Percentiles rank a stretch among this genome's conserved stretches.
phyloP scores from a whole-genome alignment of 64 coral and sea anemone species.

The Pocillopora verrucosa region DNA sequence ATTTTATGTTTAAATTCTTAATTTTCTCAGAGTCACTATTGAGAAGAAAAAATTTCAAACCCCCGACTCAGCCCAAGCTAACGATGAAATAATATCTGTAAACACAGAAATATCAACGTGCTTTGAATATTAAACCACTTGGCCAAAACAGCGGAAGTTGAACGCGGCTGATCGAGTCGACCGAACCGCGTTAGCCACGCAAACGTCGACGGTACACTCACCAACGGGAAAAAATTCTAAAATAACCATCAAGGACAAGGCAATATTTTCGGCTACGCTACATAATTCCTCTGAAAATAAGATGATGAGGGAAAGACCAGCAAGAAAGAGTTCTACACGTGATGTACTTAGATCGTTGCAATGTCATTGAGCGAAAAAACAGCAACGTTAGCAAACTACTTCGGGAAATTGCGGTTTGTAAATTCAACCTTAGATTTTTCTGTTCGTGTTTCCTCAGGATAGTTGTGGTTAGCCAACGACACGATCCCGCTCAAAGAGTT shows the following conservation, averaged over 20 bases:
- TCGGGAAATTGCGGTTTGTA: not conserved
- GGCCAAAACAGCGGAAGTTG: constrained; percentile 36
- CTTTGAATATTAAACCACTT: not conserved
- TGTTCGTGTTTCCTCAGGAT: not conserved
- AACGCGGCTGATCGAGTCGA: not conserved
- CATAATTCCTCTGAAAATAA: not conserved
- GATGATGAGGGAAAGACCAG: not conserved
- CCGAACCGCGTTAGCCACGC: not conserved
- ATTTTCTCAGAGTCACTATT: not conserved
- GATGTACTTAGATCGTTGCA: not conserved
- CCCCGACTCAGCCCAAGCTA: not conserved
- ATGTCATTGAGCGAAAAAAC: not conserved
- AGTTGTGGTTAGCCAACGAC: not conserved
- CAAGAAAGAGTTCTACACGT: not conserved
- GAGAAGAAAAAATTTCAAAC: not conserved
- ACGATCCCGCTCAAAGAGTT: not conserved
- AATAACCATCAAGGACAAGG: not conserved
- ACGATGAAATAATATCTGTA: not conserved
- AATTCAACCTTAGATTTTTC: not conserved
- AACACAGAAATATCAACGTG: not conserved
- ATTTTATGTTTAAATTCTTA: not conserved
- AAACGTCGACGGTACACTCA: not conserved
- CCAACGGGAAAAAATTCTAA: not conserved
- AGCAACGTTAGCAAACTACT: not conserved
- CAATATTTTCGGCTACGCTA: not conserved